phyloP scores from a whole-genome alignment of 2,797 vertebrate species.

The Neoniphon sammara region DNA sequence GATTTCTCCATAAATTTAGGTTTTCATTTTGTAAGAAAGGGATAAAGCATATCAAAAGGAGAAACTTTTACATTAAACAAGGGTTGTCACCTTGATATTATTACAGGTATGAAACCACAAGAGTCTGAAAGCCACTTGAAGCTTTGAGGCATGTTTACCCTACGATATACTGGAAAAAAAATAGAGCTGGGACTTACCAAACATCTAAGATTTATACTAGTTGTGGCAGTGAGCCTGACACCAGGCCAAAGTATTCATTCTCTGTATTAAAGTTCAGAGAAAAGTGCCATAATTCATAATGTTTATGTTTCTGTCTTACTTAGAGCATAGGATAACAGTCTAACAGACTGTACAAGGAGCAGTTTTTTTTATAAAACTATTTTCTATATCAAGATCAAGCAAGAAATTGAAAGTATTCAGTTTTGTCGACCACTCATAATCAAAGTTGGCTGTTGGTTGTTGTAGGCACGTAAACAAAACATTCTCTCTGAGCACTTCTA shows the following conservation, averaged over 20 bases:
- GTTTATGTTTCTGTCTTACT: slow-evolving; percentile 16
- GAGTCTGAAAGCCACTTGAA: slow-evolving; percentile 20
- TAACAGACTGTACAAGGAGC: neutral
- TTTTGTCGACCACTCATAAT: neutral
- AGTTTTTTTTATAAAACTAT: no score
- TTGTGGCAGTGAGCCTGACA: slow-evolving; percentile 1
- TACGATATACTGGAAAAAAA: slow-evolving; percentile 5
- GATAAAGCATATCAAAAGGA: slow-evolving; percentile 24
- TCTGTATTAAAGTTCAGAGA: no score
- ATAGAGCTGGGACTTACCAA: neutral
- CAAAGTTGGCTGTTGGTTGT: neutral
- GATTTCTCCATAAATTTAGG: slow-evolving; percentile 4
- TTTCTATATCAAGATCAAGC: neutral
- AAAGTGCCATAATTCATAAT: slow-evolving; percentile 1
- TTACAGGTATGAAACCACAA: slow-evolving; percentile 23
- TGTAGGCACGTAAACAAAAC: neutral
- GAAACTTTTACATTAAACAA: neutral
- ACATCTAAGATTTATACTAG: neutral
- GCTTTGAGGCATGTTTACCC: slow-evolving; percentile 10
- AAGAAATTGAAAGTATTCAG: neutral
- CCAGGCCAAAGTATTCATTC: slow-evolving; percentile 6
- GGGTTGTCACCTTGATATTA: neutral
- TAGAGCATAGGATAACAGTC: slow-evolving; percentile 9
- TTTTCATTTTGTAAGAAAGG: slow-evolving; percentile 30
- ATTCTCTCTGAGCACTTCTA: neutral